Conservation (phyloP, 1,140 invertebrate species). For the Drosophila nigrodunni region DNA sequence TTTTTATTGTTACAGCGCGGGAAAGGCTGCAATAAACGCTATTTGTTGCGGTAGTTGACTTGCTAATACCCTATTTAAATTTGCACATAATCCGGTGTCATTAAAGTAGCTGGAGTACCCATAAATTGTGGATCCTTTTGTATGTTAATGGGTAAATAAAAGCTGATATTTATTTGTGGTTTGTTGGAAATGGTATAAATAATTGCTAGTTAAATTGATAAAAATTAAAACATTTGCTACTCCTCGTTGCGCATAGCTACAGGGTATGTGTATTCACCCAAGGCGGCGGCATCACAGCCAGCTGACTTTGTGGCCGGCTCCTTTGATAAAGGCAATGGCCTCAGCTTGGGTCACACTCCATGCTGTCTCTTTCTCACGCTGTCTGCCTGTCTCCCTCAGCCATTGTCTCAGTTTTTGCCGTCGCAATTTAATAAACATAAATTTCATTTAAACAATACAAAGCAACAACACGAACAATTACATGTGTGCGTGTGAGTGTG, state of each 20-base stretch:
- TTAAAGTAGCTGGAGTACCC: not conserved
- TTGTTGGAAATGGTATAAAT: too few species aligned
- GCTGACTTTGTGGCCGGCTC: constrained; percentile 16
- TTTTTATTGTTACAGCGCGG: constrained; percentile 8
- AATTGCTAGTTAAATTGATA: too few species aligned
- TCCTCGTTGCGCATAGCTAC: not conserved
- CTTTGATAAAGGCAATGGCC: constrained; percentile 42
- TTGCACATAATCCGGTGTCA: not conserved
- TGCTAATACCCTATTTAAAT: constrained; percentile 7
- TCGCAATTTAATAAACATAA: constrained; percentile 72
- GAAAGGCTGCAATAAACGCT: not conserved
- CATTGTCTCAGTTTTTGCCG: constrained; percentile 21
- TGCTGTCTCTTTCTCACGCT: not conserved
- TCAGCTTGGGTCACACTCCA: constrained; percentile 23
- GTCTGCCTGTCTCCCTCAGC: not conserved
- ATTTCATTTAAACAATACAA: constrained; percentile 65
- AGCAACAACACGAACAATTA: constrained; percentile 41
- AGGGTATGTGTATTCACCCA: constrained; percentile 1
- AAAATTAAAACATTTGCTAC: too few species aligned
- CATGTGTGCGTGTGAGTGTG: constrained; percentile 20
- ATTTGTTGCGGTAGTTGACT: not conserved
- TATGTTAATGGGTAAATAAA: not conserved
- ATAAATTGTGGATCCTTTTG: not conserved
- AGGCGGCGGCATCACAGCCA: not conserved
- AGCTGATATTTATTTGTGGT: too few species aligned